phyloP scores from a whole-genome alignment of 2,888 invertebrate species.

The Sinelater perroti region DNA sequence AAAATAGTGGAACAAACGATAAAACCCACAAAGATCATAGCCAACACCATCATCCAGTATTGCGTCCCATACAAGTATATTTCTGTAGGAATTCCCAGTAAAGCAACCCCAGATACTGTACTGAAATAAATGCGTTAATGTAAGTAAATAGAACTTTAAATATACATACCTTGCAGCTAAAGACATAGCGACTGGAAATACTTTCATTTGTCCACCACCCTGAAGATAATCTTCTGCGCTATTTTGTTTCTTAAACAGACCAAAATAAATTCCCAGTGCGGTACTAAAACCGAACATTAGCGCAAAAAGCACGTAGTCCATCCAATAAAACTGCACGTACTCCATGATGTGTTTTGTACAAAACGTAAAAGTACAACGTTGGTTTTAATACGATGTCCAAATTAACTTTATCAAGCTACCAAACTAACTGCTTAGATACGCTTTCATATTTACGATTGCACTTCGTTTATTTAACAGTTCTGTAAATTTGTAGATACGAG shows the following conservation, averaged over 20 bases:
- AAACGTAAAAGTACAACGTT: too few relatives aligned
- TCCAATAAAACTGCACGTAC: slow-evolving; percentile 52
- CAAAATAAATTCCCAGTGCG: slow-evolving; percentile 65
- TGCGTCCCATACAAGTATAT: not conserved
- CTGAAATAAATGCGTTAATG: not conserved
- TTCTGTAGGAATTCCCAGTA: not conserved
- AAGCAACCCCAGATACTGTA: not conserved
- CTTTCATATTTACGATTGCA: too few relatives aligned
- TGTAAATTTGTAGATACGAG: too few relatives aligned
- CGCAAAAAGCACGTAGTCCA: slow-evolving; percentile 63
- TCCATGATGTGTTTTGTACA: too few relatives aligned
- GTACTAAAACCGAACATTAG: slow-evolving; percentile 61
- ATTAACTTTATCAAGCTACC: too few relatives aligned
- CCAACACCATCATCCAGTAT: not conserved
- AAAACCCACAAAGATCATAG: not conserved
- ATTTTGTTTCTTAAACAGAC: slow-evolving; percentile 63
- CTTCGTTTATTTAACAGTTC: too few relatives aligned
- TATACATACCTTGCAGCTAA: slow-evolving; percentile 68
- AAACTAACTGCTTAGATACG: too few relatives aligned
- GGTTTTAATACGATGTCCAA: too few relatives aligned
- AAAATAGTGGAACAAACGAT: too few relatives aligned
- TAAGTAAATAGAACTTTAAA: not conserved
- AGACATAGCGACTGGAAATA: slow-evolving; percentile 73
- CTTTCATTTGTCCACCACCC: slow-evolving; percentile 72
- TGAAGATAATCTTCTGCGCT: slow-evolving; percentile 71